Conservation (phyloP, 2,888 invertebrate species). For the Pollenia griseotomentosa region DNA sequence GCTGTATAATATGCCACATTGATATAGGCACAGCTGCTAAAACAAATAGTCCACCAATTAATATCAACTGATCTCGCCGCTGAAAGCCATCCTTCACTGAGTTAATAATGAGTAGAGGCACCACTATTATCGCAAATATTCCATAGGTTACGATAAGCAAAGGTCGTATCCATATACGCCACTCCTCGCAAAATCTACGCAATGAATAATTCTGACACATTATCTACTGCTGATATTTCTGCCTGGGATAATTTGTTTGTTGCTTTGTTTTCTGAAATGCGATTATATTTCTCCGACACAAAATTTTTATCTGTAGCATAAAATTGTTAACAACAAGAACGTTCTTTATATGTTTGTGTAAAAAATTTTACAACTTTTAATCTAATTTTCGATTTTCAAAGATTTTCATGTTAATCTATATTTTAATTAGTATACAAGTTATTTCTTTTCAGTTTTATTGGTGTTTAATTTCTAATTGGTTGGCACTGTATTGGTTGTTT, state of each 20-base stretch:
- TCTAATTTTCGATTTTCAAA: not conserved
- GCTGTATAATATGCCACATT: conserved; percentile 97
- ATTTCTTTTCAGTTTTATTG: conserved; percentile 16
- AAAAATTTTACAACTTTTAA: not conserved
- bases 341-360: not conserved
- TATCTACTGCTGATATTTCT: not conserved
- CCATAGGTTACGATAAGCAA: conserved; percentile 92
- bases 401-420: not conserved
- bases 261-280: conserved; percentile 8
- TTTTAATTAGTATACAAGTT: conserved; percentile 3
- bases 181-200: conserved; percentile 84
- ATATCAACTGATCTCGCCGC: conserved; percentile 91
- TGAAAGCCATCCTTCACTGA: conserved; percentile 92
- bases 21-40: conserved; percentile 95
- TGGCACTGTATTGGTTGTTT: conserved; percentile 52
- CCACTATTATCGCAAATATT: conserved; percentile 91
- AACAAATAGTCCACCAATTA: conserved; percentile 96
- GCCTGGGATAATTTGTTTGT: not conserved
- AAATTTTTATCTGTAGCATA: not conserved
- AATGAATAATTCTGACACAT: conserved; percentile 72
- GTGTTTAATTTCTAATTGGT: conserved; percentile 62
- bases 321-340: not conserved
- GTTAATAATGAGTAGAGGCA: conserved; percentile 93
- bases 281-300: not conserved
- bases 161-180: conserved; percentile 96